Conservation (phyloP, 1,140 invertebrate species). For the Diorhabda carinulata region DNA sequence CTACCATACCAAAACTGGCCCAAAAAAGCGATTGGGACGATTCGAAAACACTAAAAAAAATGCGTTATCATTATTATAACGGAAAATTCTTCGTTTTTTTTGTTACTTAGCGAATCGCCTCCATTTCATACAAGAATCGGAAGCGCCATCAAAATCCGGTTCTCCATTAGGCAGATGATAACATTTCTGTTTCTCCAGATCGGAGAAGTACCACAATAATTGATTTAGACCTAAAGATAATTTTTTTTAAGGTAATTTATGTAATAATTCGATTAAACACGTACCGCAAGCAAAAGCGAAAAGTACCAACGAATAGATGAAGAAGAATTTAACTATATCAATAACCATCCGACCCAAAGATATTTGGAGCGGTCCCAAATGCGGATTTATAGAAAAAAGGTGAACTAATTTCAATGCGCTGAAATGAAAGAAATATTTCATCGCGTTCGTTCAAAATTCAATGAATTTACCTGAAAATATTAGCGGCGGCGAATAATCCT, state of each 20-base stretch:
- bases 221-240: conserved; percentile 66
- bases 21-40: conserved; percentile 86
- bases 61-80: background rate
- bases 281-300: conserved; percentile 79
- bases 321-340: conserved; percentile 85
- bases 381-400: conserved; percentile 87
- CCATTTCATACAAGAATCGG: conserved; percentile 75
- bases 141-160: conserved; percentile 62
- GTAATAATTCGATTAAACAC: conserved; percentile 23
- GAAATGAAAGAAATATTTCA: conserved; percentile 21
- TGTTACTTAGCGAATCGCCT: conserved; percentile 62
- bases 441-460: background rate
- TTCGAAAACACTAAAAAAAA: conserved; percentile 74
- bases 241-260: background rate
- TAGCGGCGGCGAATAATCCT: conserved; percentile 90
- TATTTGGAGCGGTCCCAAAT: conserved; percentile 82
- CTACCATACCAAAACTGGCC: conserved; percentile 83
- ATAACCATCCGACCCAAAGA: conserved; percentile 81
- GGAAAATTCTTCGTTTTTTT: background rate
- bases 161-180: conserved; percentile 57
- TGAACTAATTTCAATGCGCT: conserved; percentile 84
- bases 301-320: conserved; percentile 77
- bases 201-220: conserved; percentile 86
- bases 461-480: conserved; percentile 70
- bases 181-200: conserved; percentile 74